A percentile compares a stretch with the other conserved stretches of the same genome.
These are phyloP conservation scores for Arrhamphus sclerolepis DNA, from an alignment of 2,797 vertebrate genomes.

Conservation along the genomic window DNA sequence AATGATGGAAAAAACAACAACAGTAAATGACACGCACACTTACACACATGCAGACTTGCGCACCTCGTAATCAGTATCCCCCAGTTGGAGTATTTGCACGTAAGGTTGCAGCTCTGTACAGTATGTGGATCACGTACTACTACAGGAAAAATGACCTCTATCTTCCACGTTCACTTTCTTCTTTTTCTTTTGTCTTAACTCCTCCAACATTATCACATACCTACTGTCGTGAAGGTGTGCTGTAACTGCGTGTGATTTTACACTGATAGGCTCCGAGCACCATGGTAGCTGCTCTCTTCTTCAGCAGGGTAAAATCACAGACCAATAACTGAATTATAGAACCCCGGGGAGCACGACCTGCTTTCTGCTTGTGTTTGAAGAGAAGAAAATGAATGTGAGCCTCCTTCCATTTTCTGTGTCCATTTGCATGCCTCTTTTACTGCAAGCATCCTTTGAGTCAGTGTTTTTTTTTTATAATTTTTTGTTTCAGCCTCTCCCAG, in stretches of 20 bases:
- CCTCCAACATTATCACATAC: slow-evolving; percentile 65
- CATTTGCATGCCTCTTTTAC: slow-evolving; percentile 27
- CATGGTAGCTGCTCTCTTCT: slow-evolving; percentile 55
- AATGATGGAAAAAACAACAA: slow-evolving; percentile 53
- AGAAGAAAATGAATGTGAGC: slow-evolving; percentile 8
- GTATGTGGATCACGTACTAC: slow-evolving; percentile 66
- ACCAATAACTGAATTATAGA: slow-evolving; percentile 66
- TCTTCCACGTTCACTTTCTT: slow-evolving; percentile 47
- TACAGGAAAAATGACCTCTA: slow-evolving; percentile 72
- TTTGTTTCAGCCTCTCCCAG: slow-evolving; percentile 6
- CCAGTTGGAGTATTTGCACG: slow-evolving; percentile 58
- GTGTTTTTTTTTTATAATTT: not conserved
- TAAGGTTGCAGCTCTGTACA: slow-evolving; percentile 27
- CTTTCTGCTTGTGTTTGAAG: slow-evolving; percentile 45
- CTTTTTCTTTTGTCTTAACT: slow-evolving; percentile 55
- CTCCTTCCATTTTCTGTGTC: not conserved
- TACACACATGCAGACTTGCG: slow-evolving; percentile 23
- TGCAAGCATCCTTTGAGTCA: slow-evolving; percentile 17
- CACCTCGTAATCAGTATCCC: slow-evolving; percentile 54
- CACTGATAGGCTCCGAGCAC: slow-evolving; percentile 58
- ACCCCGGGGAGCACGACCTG: slow-evolving; percentile 53
- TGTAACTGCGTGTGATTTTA: slow-evolving; percentile 74
- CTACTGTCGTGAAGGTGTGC: slow-evolving; percentile 63
- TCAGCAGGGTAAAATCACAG: slow-evolving; percentile 58
- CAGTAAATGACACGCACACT: slow-evolving; percentile 32